Evolutionary conservation across 1,140 invertebrate genomes (phyloP), one percentile per base, ranked within the genome.

Genomic region (Agrypnia vestita): DNA sequence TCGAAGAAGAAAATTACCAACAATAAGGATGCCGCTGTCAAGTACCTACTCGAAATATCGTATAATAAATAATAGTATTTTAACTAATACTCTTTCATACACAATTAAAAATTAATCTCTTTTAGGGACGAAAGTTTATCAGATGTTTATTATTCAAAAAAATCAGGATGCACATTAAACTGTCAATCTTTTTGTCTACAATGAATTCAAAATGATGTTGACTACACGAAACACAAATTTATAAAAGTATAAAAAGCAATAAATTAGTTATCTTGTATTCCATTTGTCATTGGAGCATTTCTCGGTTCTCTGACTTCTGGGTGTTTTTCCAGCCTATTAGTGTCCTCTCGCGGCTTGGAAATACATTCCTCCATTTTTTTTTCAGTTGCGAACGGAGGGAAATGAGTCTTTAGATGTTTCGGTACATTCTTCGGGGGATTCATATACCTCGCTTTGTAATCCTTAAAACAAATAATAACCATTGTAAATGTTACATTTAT

Each of bases 401-500:
- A 82, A 75, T 81, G 76, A 35, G 76, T 81, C 25, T 78, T 78
- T 4, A 81, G 53, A 77, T 83, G 79, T n/a, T 76, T 62, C 19
- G 76, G 67, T 43, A 81, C 8, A 25, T n/a, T 72, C 67, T 61
- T 76, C 12, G 64, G 25, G 12, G 82, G 80, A 43, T 62, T 71
- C 59, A 83, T 59, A 43, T 83, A 83, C 1, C 78, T 76, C 11
- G 46, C n/a, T 72, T 83, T 83, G 46, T 83, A 83, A 73, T 83
- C 80, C 82, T 83, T 19, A 44, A 80, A 74, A 73, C 21, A 55
- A 64, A 64, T 64, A 53, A 46, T 62, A 75, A 74, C 25, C 6
- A 6, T 35, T 6, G 6, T 35, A 6, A 35, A 35, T 35, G 25
- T 35, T 35, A 35, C 25, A 35, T 35, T 35, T 35, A 3, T 35